Conservation (phyloP, 2,797 vertebrate genomes). For the Chelon auratus region DNA sequence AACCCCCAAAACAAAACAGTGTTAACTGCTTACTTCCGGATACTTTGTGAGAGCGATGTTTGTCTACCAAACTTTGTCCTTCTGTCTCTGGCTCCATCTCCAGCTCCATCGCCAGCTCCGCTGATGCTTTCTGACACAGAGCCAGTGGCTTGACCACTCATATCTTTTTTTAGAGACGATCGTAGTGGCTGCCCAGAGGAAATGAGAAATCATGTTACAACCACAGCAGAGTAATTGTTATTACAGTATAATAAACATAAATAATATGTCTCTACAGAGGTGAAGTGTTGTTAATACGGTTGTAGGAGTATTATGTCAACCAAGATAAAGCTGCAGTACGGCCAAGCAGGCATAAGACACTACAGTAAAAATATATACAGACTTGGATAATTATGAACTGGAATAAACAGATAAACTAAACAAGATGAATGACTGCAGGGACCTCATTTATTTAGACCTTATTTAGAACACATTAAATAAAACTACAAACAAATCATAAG, state of each 20-base stretch:
- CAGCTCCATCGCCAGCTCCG: slow-evolving; percentile 63
- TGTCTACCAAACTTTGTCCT: slow-evolving; percentile 85
- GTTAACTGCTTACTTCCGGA: slow-evolving; percentile 87
- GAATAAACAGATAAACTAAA: slow-evolving; percentile 1
- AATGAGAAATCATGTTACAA: neutral
- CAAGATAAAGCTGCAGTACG: neutral
- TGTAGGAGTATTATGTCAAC: neutral
- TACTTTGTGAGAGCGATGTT: slow-evolving; percentile 94
- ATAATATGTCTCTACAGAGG: neutral
- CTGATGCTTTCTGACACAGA: slow-evolving; percentile 59
- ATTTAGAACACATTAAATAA: neutral
- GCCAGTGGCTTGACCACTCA: slow-evolving; percentile 83
- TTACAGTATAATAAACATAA: neutral
- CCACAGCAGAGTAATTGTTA: neutral
- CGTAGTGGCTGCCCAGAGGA: slow-evolving; percentile 79
- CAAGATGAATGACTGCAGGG: slow-evolving; percentile 5
- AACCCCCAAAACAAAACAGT: neutral
- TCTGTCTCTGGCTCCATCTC: slow-evolving; percentile 64
- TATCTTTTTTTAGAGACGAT: slow-evolving; percentile 85
- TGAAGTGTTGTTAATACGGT: neutral
- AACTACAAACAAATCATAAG: neutral
- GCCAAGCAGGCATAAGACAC: neutral
- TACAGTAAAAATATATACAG: neutral
- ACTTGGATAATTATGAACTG: neutral
- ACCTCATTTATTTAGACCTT: neutral